Conservation (phyloP, 2,888 invertebrate species). For the Penaeus monodon region DNA sequence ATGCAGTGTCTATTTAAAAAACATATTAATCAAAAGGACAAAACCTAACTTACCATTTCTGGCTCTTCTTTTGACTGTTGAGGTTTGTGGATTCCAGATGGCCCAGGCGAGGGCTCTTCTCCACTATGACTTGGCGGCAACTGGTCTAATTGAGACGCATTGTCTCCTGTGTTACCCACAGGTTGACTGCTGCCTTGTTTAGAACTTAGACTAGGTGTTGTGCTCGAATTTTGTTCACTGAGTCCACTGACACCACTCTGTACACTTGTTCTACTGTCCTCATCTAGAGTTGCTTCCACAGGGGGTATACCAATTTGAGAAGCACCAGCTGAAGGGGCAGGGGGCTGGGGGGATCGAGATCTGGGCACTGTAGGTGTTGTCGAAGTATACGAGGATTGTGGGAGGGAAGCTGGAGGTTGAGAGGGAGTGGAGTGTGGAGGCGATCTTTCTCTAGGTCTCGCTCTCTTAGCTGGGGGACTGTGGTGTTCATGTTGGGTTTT, state of each 20-base stretch:
- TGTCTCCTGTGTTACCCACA: slow-evolving; percentile 41
- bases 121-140: slow-evolving; percentile 30
- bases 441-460: slow-evolving; percentile 56
- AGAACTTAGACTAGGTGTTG: slow-evolving; percentile 59
- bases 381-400: slow-evolving; percentile 40
- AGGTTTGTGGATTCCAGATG: slow-evolving; percentile 61
- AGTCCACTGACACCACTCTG: slow-evolving; percentile 54
- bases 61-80: slow-evolving; percentile 63
- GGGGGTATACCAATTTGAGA: slow-evolving; percentile 50
- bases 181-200: slow-evolving; percentile 42
- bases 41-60: slow-evolving; percentile 57
- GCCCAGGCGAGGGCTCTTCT: slow-evolving; percentile 61
- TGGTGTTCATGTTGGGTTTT: slow-evolving; percentile 44
- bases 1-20: neutral
- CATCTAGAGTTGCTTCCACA: slow-evolving; percentile 56
- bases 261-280: slow-evolving; percentile 59
- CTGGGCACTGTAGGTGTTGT: slow-evolving; percentile 36
- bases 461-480: slow-evolving; percentile 63
- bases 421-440: slow-evolving; percentile 51
- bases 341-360: slow-evolving; percentile 57
- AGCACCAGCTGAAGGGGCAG: slow-evolving; percentile 31
- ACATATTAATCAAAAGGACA: neutral
- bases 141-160: slow-evolving; percentile 33
- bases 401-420: slow-evolving; percentile 32
- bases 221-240: slow-evolving; percentile 58